Conservation (phyloP, 2,113 vertebrate genomes). For the Sinocyclocheilus maitianheensis region DNA sequence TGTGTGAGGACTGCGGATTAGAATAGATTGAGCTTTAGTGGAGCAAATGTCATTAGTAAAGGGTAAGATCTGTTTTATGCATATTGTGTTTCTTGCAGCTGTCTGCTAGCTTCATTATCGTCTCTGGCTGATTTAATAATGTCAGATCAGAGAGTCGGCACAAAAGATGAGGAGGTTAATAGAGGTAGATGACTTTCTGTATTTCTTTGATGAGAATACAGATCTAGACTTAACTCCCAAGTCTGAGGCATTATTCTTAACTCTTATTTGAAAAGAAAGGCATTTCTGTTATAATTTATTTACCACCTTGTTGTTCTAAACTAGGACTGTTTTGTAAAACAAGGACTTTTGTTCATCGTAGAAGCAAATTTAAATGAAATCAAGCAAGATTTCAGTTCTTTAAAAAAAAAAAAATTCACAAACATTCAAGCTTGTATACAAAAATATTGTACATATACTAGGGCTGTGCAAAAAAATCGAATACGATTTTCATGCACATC, state of each 20-base stretch:
- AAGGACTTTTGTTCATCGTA: not conserved
- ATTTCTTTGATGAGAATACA: constrained; percentile 4
- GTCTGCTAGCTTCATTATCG: constrained; percentile 10
- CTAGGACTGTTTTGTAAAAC: no score
- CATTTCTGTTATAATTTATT: no score
- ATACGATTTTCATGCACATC: no score
- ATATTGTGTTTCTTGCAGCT: constrained; percentile 22
- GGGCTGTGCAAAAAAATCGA: no score
- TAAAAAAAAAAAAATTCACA: not conserved
- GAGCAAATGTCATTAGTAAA: constrained; percentile 12
- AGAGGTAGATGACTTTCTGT: not conserved
- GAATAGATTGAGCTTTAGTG: constrained; percentile 9
- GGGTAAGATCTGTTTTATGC: not conserved
- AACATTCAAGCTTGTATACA: not conserved
- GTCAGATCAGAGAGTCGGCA: not conserved
- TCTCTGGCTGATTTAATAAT: not conserved
- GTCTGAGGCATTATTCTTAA: not conserved
- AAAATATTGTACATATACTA: not conserved
- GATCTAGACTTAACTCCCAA: not conserved
- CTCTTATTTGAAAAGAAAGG: not conserved
- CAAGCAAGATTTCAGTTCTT: not conserved
- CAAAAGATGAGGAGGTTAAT: constrained; percentile 6
- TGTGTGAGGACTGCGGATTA: not conserved
- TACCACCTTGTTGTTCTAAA: not conserved
- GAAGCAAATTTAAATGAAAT: not conserved